phyloP scores from a whole-genome alignment of 2,888 invertebrate species.

The Himalopsyche japonica region DNA sequence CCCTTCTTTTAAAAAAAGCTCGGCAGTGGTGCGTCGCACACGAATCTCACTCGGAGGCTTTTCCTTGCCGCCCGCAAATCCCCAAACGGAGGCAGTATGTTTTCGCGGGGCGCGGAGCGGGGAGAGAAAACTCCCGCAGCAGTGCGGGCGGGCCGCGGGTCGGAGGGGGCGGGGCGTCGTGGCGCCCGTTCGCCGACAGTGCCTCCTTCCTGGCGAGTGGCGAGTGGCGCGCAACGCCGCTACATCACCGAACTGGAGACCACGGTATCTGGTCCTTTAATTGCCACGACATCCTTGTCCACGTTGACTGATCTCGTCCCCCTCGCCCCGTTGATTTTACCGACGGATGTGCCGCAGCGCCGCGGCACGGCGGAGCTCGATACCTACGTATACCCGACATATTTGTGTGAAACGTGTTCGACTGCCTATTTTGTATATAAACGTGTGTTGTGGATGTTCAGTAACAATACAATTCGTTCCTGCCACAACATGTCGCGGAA shows the following conservation, averaged over 20 bases:
- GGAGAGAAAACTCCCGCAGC: slow-evolving; percentile 41
- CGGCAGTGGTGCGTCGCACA: not conserved
- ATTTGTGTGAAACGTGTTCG: not conserved
- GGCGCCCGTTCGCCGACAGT: slow-evolving; percentile 42
- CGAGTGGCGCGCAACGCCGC: slow-evolving; percentile 25
- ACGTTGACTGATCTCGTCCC: not conserved
- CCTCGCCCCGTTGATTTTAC: not conserved
- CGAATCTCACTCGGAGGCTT: not conserved
- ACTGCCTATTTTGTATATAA: not conserved
- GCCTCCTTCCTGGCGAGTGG: slow-evolving; percentile 32
- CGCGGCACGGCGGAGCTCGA: not conserved
- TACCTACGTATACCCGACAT: not conserved
- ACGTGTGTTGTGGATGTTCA: not conserved
- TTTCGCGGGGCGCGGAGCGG: slow-evolving; percentile 41
- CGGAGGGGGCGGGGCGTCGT: slow-evolving; percentile 51
- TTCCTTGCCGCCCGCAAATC: slow-evolving; percentile 22
- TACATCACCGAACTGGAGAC: not conserved
- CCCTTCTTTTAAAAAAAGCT: not conserved
- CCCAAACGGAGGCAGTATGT: slow-evolving; percentile 20
- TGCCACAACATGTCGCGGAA: not conserved
- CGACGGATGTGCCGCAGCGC: slow-evolving; percentile 5
- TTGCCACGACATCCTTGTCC: not conserved
- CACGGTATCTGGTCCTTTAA: not conserved
- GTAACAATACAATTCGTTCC: not conserved
- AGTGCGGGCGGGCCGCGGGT: slow-evolving; percentile 45